Percentiles rank a stretch among this genome's conserved stretches.
Conservation (phyloP, 2,888 invertebrate species). For the Antheraea yamamai region DNA sequence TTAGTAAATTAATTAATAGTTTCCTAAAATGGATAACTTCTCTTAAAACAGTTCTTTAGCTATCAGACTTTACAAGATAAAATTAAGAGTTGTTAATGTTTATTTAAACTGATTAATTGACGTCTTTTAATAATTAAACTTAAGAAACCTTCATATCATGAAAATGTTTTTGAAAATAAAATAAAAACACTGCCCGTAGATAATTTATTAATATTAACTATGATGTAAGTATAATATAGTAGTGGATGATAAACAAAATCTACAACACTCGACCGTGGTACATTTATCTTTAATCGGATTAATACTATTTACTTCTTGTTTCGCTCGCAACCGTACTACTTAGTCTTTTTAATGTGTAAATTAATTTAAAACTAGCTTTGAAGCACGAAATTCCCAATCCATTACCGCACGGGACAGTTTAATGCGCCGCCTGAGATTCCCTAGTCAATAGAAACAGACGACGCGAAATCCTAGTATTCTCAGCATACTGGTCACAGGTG, state of each 20-base stretch:
- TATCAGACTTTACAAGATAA: too few relatives aligned
- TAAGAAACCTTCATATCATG: too few relatives aligned
- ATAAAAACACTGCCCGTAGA: too few relatives aligned
- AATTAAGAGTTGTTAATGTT: too few relatives aligned
- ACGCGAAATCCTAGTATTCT: conserved; percentile 54
- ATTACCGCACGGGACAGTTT: conserved; percentile 68
- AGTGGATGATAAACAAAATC: conserved; percentile 25
- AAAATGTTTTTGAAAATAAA: too few relatives aligned
- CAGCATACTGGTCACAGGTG: conserved; percentile 57
- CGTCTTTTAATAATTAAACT: too few relatives aligned
- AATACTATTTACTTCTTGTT: conserved; percentile 67
- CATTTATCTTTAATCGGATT: conserved; percentile 59
- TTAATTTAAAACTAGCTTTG: conserved; percentile 76
- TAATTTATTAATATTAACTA: neutral
- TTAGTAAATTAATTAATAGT: too few relatives aligned
- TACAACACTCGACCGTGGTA: conserved; percentile 22
- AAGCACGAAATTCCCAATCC: conserved; percentile 73
- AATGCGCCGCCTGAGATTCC: conserved; percentile 55
- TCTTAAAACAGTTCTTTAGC: too few relatives aligned
- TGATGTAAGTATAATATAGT: neutral
- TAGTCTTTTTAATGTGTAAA: conserved; percentile 72
- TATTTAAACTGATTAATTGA: too few relatives aligned
- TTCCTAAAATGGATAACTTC: too few relatives aligned
- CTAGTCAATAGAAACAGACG: conserved; percentile 52
- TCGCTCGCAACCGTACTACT: conserved; percentile 50